These are phyloP conservation scores for Abrostola tripartita DNA, from an alignment of 2,888 invertebrate genomes.

Conservation along the genomic window DNA sequence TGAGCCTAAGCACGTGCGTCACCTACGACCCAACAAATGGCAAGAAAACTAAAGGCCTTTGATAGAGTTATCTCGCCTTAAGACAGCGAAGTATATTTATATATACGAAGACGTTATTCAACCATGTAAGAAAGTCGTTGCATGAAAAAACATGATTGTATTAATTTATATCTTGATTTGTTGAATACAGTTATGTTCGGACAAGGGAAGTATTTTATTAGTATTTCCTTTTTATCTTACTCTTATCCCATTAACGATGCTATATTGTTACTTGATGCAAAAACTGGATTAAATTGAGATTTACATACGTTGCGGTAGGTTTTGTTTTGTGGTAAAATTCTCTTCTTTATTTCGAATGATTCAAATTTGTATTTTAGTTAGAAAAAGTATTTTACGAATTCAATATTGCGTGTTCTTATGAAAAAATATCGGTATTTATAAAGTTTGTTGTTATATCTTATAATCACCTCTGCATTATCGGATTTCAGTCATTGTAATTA, in stretches of 20 bases:
- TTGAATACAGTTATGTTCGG: slow-evolving; percentile 36
- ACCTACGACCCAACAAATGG: no score
- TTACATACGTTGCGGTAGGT: slow-evolving; percentile 23
- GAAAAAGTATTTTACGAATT: neutral
- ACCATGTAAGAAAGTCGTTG: slow-evolving; percentile 2
- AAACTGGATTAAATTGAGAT: slow-evolving; percentile 29
- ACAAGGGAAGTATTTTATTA: slow-evolving; percentile 45
- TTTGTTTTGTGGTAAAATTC: slow-evolving; percentile 8
- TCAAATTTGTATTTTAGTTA: neutral
- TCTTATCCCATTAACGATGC: slow-evolving; percentile 39
- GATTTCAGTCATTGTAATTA: neutral
- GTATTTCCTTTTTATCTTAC: slow-evolving; percentile 45
- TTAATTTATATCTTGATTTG: slow-evolving; percentile 34
- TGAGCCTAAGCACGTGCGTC: no score
- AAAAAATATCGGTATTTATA: no score
- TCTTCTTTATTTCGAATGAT: neutral
- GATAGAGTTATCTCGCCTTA: neutral
- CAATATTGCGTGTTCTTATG: no score
- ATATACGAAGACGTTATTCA: neutral
- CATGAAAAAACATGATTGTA: slow-evolving; percentile 16
- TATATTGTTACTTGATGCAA: slow-evolving; percentile 47
- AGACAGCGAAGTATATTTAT: neutral
- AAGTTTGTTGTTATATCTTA: neutral
- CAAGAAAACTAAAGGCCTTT: no score
- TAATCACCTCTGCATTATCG: neutral